A percentile compares a stretch with the other conserved stretches of the same genome.
Conservation (phyloP, 2,113 vertebrate species). For the Solenodon paradoxus region DNA sequence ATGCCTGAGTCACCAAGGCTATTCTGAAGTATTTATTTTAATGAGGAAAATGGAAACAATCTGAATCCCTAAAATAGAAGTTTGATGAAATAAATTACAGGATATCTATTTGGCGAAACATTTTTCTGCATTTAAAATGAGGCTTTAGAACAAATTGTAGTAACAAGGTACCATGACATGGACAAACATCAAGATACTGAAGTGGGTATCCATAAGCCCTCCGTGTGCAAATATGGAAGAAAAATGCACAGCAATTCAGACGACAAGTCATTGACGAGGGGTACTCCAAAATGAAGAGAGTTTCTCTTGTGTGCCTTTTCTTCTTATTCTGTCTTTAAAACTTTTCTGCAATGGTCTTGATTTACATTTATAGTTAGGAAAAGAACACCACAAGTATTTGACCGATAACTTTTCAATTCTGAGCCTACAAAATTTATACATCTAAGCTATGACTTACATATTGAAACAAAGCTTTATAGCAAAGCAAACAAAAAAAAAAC, state of each 20-base stretch:
- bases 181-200: not conserved
- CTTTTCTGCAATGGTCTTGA: not conserved
- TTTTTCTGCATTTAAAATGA: constrained; percentile 1
- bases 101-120: not conserved
- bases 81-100: not conserved
- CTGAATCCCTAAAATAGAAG: not conserved
- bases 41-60: not conserved
- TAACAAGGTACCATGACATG: not conserved
- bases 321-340: not conserved
- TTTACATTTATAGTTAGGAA: not conserved
- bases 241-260: not conserved
- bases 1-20: too few species aligned
- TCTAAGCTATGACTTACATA: not conserved
- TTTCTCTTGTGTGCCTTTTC: not conserved
- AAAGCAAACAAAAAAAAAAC: not conserved
- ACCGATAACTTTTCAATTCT: not conserved
- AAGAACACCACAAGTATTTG: not conserved
- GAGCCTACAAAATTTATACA: not conserved
- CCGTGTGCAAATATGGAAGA: not conserved
- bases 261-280: not conserved
- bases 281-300: not conserved
- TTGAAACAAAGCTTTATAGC: not conserved
- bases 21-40: not conserved
- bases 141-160: not conserved
- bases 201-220: too few species aligned